Evolutionary conservation across 2,113 vertebrate genomes (phyloP), one percentile per base, ranked within the genome.

Genomic region (Hyaena hyaena): DNA sequence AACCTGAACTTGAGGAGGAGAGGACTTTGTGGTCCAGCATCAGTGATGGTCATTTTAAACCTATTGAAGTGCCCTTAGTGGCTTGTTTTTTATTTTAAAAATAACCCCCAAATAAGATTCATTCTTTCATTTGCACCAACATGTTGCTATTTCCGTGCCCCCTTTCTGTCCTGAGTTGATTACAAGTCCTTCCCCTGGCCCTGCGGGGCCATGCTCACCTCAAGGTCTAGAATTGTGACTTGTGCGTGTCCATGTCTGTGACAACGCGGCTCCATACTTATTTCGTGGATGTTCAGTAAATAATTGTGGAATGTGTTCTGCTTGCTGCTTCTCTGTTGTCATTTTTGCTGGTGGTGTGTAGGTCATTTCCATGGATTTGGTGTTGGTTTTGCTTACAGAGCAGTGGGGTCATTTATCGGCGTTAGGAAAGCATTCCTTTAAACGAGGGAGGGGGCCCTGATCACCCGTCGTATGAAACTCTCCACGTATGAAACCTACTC

Each of bases 11-110:
- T 90, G 81, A 68, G 63, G 68, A 88, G 8, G 28, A 66, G 31
- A 35, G 5, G 45, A 33, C 1, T 55, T 58, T 63, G n/a, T 89
- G 28, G 61, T n/a, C 16, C 17, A 66, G 24, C 45, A 50, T 81
- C 24, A 66, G 7, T 48, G 19, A 24, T 88, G 8, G 23, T 21
- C 58, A 82, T 73, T 92, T 92, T 88, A 69, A n/a, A 66, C 1
- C 53, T 63, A 68, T 10, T 76, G 10, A 74, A 90, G 14, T 80
- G 1, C 9, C 69, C 95, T 74, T 39, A 16, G 48, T 87, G 50
- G 26, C 24, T 93, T 85, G 53, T 43, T 76, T 94, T 19, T 83
- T 87, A 68, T 68, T 90, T 95, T 74, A 69, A 90, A 82, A 86
- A 88, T 85, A 83, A 79, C 14, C 19, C 76, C 45, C 33, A 74